Percentiles rank a stretch among this genome's conserved stretches.
Conservation (phyloP, 2,888 invertebrate genomes). For the Parascotia fuliginaria region DNA sequence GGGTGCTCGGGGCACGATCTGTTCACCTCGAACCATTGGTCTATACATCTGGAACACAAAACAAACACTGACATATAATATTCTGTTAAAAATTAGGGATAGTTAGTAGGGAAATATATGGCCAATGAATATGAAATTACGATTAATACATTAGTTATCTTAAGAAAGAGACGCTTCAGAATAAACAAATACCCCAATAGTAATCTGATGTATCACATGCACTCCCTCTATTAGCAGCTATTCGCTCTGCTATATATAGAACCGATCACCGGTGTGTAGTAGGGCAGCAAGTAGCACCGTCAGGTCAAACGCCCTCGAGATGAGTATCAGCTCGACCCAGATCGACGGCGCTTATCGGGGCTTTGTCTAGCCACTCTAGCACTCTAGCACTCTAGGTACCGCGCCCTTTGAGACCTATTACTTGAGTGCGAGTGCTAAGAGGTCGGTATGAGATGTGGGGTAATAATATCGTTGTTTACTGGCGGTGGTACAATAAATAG, state of each 20-base stretch:
- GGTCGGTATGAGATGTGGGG: not conserved
- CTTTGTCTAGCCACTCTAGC: conserved; percentile 26
- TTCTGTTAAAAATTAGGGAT: too few species aligned
- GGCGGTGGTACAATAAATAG: too few species aligned
- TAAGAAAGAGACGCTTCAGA: too few species aligned
- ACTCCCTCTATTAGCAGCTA: too few species aligned
- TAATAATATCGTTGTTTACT: too few species aligned
- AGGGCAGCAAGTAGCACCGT: conserved; percentile 4
- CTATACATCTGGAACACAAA: conserved; percentile 96
- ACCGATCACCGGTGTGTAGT: not conserved
- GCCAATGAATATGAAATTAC: too few species aligned
- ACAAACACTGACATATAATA: conserved; percentile 11
- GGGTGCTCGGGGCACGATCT: conserved; percentile 99
- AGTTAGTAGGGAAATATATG: too few species aligned
- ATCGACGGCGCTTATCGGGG: conserved; percentile 35
- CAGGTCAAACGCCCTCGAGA: conserved; percentile 29
- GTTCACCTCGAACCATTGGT: conserved; percentile 99
- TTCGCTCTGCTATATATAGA: not conserved
- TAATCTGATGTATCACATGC: too few species aligned
- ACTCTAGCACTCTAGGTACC: conserved; percentile 14
- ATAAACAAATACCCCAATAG: too few species aligned
- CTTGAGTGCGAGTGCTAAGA: not conserved
- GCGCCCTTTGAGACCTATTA: conserved; percentile 24
- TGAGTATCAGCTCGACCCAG: conserved; percentile 41
- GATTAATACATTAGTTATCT: too few species aligned